Evolutionary conservation across 2,113 vertebrate species (phyloP).

Genomic region (Coracopsis vasa): DNA sequence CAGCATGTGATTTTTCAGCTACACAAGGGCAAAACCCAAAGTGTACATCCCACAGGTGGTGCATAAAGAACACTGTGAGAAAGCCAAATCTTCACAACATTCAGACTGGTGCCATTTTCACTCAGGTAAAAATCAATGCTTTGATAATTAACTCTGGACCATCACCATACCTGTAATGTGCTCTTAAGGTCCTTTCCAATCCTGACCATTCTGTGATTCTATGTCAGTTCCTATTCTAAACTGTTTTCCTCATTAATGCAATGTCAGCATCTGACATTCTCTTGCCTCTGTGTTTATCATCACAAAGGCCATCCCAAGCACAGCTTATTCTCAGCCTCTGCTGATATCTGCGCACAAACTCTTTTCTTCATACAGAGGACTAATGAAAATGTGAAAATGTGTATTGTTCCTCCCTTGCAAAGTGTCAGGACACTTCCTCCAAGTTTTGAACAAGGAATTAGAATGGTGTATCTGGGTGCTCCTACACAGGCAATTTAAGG

Average conservation of each 20-base stretch:
- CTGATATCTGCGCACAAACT: neutral
- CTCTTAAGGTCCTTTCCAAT: neutral
- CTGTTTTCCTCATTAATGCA: neutral
- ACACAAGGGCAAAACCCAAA: neutral
- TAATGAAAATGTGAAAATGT: neutral
- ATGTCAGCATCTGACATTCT: neutral
- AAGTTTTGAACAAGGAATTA: neutral
- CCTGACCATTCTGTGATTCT: neutral
- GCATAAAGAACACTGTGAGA: neutral
- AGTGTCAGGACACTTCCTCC: neutral
- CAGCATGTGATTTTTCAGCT: neutral
- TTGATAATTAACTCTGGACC: neutral
- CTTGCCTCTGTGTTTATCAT: neutral
- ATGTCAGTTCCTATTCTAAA: neutral
- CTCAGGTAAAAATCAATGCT: neutral
- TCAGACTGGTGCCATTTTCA: neutral
- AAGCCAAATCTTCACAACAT: neutral
- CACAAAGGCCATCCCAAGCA: neutral
- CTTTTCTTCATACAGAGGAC: neutral
- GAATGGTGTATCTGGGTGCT: neutral
- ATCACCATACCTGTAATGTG: neutral
- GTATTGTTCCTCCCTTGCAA: neutral
- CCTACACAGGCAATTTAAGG: neutral
- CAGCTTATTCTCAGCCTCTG: neutral
- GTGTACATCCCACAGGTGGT: fast-evolving